Base-by-base conservation (phyloP, 2,113 vertebrate species). In the Copsychus sechellarum region DNA sequence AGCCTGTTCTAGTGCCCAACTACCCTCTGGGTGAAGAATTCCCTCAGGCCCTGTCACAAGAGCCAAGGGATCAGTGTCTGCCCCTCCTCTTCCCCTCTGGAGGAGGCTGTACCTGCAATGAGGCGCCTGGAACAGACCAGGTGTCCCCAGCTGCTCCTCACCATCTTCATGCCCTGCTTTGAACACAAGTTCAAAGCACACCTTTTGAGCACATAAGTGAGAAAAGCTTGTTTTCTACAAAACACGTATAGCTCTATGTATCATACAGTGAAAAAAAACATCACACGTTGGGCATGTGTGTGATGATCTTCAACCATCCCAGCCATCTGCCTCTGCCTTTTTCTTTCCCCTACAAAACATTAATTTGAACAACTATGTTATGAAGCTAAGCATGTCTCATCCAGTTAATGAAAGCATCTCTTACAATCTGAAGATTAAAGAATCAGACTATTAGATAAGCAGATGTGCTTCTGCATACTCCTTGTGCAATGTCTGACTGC, bases 31-130 rank as follows among this genome's bases (percentile, higher is more conserved):
- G 38, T 9, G 28, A 81, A 73, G 33, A 67, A 2, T 22, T 60
- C 24, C 61, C 45, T 53, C 33, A 14, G 45, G 45, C 47, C 7
- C 53, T 60, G 33, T 25, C 29, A 51, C n/a, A 51, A 26, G 24
- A 67, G n/a, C 11, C 3, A 13, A 58, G 53, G 60, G 28, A 29
- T 40, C 61, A 34, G 29, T 25, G 45, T 12, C 43, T 58, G 78
- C 9, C 33, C 61, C 48, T 71, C 13, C 29, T 25, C 57, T 5
- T 42, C 34, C 24, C 48, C 29, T 67, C 61, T 3, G 0, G 0
- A n/a, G 20, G 24, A 45, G 57, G n/a, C 25, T 76, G 47, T n/a
- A 25, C 24, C 47, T 34, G 47, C 61, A 40, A 0, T 22, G 53
- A 74, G n/a, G 4, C 14, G 9, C 21, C 20, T 16, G n/a, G 33